phyloP scores from a whole-genome alignment of 2,888 invertebrate genomes.

The Crematogaster levior region DNA sequence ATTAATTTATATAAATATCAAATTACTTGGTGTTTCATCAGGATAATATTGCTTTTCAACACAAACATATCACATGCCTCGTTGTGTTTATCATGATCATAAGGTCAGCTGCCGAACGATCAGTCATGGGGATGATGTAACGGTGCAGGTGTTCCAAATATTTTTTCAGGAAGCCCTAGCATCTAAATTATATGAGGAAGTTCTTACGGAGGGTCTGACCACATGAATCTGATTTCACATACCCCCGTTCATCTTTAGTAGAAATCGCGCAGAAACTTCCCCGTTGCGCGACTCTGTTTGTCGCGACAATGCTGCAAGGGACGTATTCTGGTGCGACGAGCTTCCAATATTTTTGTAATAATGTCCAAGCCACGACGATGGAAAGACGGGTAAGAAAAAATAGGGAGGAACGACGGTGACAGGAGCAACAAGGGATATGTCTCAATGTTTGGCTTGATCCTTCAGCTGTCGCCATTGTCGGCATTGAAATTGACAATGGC shows the following conservation, averaged over 20 bases:
- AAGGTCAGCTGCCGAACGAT: slow-evolving; percentile 43
- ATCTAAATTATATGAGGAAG: slow-evolving; percentile 65
- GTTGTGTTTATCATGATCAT: slow-evolving; percentile 35
- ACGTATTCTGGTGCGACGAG: slow-evolving; percentile 63
- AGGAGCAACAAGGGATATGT: slow-evolving; percentile 82
- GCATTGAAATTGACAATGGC: slow-evolving; percentile 80
- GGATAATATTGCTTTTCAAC: slow-evolving; percentile 6
- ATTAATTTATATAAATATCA: slow-evolving; percentile 11
- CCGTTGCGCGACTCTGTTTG: slow-evolving; percentile 55
- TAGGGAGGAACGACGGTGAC: slow-evolving; percentile 79
- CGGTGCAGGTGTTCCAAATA: slow-evolving; percentile 71
- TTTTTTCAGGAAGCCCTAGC: slow-evolving; percentile 68
- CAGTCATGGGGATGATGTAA: slow-evolving; percentile 34
- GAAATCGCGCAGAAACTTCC: slow-evolving; percentile 45
- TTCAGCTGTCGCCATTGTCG: slow-evolving; percentile 84
- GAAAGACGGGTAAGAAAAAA: slow-evolving; percentile 43
- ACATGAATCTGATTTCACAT: slow-evolving; percentile 50
- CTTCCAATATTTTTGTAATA: slow-evolving; percentile 84
- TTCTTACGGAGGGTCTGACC: slow-evolving; percentile 43
- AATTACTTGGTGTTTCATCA: background rate
- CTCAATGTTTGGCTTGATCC: slow-evolving; percentile 84
- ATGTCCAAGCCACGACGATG: slow-evolving; percentile 69
- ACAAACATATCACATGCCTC: slow-evolving; percentile 25
- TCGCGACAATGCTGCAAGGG: slow-evolving; percentile 60
- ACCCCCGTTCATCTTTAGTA: slow-evolving; percentile 25